Conservation (phyloP, 1,140 invertebrate species). For the Belonocnema kinseyi region DNA sequence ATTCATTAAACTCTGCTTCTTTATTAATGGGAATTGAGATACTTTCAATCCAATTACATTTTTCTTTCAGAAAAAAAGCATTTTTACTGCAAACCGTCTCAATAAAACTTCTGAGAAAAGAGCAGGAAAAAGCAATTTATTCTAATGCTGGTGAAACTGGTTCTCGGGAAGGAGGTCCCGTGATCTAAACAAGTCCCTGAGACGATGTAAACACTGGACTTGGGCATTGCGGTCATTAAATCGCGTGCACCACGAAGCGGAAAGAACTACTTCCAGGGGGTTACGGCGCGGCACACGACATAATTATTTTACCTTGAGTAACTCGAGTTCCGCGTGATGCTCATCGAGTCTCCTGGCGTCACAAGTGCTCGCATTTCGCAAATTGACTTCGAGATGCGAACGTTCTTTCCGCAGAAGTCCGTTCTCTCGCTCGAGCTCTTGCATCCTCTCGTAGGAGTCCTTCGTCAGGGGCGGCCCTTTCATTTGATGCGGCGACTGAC, state of each 20-base stretch:
- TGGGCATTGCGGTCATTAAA: constrained; percentile 18
- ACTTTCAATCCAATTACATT: no score
- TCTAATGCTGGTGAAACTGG: neutral
- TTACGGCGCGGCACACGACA: constrained; percentile 19
- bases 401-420: constrained; percentile 66
- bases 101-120: no score
- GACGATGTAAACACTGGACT: constrained; percentile 19
- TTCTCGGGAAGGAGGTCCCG: neutral
- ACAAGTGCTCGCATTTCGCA: constrained; percentile 54
- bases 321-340: constrained; percentile 62
- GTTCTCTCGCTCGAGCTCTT: constrained; percentile 68
- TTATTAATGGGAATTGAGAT: no score
- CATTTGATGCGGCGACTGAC: constrained; percentile 37
- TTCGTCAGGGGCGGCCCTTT: constrained; percentile 40
- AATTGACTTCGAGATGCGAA: constrained; percentile 57
- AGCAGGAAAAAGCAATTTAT: neutral
- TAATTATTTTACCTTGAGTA: constrained; percentile 63
- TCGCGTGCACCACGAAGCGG: constrained; percentile 19
- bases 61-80: no score
- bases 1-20: no score
- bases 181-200: neutral
- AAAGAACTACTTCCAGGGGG: constrained; percentile 23
- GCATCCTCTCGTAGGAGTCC: constrained; percentile 62
- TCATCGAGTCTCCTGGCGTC: constrained; percentile 60
- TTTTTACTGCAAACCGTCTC: no score